Evolutionary conservation across 2,888 invertebrate genomes (phyloP).

Genomic region (Hybos culiciformis): DNA sequence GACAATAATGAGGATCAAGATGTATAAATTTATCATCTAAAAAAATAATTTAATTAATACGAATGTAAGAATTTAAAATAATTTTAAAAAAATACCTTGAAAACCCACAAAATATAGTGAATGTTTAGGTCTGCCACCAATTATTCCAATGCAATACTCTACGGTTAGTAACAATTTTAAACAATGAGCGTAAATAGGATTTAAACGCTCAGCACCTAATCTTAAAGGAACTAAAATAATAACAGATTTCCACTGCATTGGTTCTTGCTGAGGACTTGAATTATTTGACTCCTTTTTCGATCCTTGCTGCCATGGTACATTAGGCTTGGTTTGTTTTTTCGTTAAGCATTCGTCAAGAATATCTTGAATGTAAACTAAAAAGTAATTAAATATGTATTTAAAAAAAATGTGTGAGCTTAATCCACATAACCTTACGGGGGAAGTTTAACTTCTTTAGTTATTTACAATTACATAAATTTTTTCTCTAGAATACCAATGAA

Average conservation of each 20-base stretch:
- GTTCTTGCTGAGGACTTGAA: conserved; percentile 5
- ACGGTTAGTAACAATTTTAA: conserved; percentile 66
- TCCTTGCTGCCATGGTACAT: conserved; percentile 29
- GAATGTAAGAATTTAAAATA: conserved; percentile 5
- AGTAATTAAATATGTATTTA: no score
- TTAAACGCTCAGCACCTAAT: conserved; percentile 74
- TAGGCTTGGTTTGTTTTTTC: conserved; percentile 28
- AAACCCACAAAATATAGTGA: conserved; percentile 88
- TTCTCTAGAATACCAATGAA: no score
- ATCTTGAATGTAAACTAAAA: conserved; percentile 60
- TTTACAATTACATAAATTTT: no score
- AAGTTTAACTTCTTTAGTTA: no score
- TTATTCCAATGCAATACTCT: conserved; percentile 76
- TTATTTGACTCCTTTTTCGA: conserved; percentile 10
- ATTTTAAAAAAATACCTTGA: conserved; percentile 43
- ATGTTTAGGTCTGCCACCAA: conserved; percentile 86
- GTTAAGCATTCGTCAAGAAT: conserved; percentile 50
- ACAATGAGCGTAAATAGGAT: conserved; percentile 71
- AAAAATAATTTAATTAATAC: conserved; percentile 13
- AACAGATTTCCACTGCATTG: conserved; percentile 53
- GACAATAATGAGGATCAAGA: conserved; percentile 88
- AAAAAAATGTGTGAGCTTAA: not conserved
- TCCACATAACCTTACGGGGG: no score
- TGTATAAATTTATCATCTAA: conserved; percentile 81
- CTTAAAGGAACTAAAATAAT: conserved; percentile 74